Evolutionary conservation across 2,113 vertebrate genomes (phyloP).

Genomic region (Eublepharis macularius): DNA sequence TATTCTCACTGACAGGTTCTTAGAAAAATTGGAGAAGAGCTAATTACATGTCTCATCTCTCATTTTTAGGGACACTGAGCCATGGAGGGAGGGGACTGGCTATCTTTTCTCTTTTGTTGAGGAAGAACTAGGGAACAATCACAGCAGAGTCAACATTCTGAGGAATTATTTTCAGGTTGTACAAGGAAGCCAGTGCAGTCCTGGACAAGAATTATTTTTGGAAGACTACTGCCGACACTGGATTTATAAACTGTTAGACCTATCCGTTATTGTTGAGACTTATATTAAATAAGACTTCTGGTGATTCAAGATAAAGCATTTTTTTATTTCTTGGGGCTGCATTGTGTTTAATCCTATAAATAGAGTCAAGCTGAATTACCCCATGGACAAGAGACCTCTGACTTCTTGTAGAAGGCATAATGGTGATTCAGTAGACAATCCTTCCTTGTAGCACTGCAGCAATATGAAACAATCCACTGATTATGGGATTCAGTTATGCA

Average conservation of each 20-base stretch:
- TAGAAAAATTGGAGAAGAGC: constrained; percentile 19
- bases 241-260: constrained; percentile 9
- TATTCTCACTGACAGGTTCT: constrained; percentile 11
- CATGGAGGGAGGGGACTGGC: neutral
- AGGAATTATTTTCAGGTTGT: constrained; percentile 52
- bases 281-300: neutral
- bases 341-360: neutral
- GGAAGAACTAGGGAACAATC: constrained; percentile 31
- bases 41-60: constrained; percentile 42
- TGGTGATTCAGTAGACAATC: constrained; percentile 6
- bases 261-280: constrained; percentile 10
- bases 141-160: constrained; percentile 5
- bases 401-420: neutral
- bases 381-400: neutral
- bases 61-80: constrained; percentile 29
- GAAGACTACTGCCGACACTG: neutral
- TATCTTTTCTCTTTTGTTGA: constrained; percentile 33
- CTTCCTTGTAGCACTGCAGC: neutral
- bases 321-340: neutral
- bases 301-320: constrained; percentile 7
- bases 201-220: constrained; percentile 27
- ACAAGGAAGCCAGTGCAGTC: neutral
- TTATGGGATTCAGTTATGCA: neutral
- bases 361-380: constrained; percentile 1
- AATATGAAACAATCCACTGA: neutral